phyloP scores from a whole-genome alignment of 2,888 invertebrate species.

The Patella pellucida region DNA sequence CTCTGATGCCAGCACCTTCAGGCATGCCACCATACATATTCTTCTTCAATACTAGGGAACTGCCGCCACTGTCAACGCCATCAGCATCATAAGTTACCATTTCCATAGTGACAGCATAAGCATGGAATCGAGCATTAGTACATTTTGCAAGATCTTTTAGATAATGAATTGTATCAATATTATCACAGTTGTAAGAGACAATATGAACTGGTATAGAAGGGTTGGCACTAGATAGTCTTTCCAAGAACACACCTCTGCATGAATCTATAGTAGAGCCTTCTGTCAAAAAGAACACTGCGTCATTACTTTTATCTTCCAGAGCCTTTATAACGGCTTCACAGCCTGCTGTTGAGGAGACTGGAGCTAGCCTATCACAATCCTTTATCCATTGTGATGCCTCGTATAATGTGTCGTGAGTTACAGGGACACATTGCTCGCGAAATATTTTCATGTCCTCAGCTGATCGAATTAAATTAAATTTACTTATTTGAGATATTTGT shows the following conservation, averaged over 20 bases:
- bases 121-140: constrained; percentile 69
- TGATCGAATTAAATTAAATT: constrained; percentile 70
- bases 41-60: constrained; percentile 52
- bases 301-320: constrained; percentile 59
- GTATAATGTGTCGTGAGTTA: constrained; percentile 66
- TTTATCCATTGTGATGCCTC: constrained; percentile 69
- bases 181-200: constrained; percentile 69
- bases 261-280: constrained; percentile 67
- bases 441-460: constrained; percentile 63
- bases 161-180: constrained; percentile 62
- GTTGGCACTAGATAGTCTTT: constrained; percentile 56
- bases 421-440: constrained; percentile 62
- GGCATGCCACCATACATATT: constrained; percentile 69
- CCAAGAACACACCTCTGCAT: constrained; percentile 65
- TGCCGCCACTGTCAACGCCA: constrained; percentile 10
- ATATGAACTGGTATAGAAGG: constrained; percentile 64
- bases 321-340: constrained; percentile 68
- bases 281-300: constrained; percentile 69
- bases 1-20: constrained; percentile 68
- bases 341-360: constrained; percentile 63
- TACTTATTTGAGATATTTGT: constrained; percentile 65
- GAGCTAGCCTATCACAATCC: constrained; percentile 56
- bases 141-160: constrained; percentile 59
- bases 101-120: constrained; percentile 69
- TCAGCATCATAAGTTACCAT: constrained; percentile 64